Evolutionary conservation across 2,113 vertebrate genomes (phyloP).

Genomic region (Myotis brandtii): DNA sequence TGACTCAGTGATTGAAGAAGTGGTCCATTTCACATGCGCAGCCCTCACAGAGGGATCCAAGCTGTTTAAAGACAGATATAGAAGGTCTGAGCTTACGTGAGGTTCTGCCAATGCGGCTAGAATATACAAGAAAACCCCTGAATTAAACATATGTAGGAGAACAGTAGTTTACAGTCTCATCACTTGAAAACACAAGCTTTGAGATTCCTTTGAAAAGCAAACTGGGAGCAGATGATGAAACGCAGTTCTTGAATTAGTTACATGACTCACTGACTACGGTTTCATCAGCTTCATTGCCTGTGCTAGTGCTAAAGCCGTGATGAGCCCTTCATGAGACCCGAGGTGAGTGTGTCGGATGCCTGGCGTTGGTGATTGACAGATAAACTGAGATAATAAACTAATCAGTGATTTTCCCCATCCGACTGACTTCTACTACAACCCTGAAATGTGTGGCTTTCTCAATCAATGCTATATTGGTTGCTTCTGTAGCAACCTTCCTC

Average conservation of each 20-base stretch:
- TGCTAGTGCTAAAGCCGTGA: not conserved
- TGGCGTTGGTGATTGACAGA: conserved; percentile 10
- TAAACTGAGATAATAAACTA: not conserved
- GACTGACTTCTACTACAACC: not conserved
- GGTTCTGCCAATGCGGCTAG: not conserved
- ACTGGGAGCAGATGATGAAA: conserved; percentile 30
- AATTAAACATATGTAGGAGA: not conserved
- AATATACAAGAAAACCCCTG: not conserved
- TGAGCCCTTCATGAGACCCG: not conserved
- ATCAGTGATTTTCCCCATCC: not conserved
- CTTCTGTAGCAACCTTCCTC: not conserved
- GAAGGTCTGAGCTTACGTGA: not conserved
- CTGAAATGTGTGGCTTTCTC: not conserved
- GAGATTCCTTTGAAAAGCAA: conserved; percentile 54
- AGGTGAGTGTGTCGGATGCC: not conserved
- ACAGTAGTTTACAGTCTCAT: conserved; percentile 38
- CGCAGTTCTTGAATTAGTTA: conserved; percentile 50
- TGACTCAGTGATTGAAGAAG: not conserved
- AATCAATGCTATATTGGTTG: not conserved
- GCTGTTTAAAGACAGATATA: accelerated
- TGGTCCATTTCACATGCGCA: accelerated
- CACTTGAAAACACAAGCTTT: conserved; percentile 2
- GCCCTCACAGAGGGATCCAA: not conserved
- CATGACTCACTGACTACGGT: not conserved
- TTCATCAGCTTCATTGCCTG: accelerated